These are phyloP conservation scores for Catostomus latipinnis DNA, from an alignment of 2,797 vertebrate species.

Conservation along the genomic window DNA sequence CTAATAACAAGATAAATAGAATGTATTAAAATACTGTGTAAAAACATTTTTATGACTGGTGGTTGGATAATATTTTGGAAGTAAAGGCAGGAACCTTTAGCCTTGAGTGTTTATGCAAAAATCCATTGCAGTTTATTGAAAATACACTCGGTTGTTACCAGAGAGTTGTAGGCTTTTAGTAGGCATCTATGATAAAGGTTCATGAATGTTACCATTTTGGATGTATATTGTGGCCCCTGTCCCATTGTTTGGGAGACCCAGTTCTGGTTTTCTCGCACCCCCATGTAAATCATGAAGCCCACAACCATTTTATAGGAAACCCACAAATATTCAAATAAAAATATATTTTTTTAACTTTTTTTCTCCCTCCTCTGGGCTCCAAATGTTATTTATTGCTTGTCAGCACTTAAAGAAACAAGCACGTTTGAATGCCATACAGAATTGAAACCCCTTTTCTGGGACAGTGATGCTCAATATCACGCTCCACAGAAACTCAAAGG, in stretches of 20 bases:
- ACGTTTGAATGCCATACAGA: conserved; percentile 84
- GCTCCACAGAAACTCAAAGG: conserved; percentile 85
- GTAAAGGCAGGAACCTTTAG: neutral
- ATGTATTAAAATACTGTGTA: conserved; percentile 8
- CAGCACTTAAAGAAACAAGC: conserved; percentile 79
- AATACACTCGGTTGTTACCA: neutral
- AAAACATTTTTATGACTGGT: neutral
- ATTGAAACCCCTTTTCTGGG: conserved; percentile 82
- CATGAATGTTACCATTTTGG: neutral
- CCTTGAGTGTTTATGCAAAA: conserved; percentile 9
- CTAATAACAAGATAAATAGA: conserved; percentile 3
- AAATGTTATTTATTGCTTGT: conserved; percentile 86
- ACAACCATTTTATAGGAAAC: neutral
- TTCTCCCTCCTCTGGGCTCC: conserved; percentile 71
- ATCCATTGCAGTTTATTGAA: conserved; percentile 9
- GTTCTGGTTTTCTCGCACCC: neutral
- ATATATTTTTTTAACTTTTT: conserved; percentile 36
- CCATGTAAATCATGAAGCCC: neutral
- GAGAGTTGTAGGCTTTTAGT: neutral
- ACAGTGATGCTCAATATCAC: conserved; percentile 81
- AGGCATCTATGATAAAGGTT: conserved; percentile 21
- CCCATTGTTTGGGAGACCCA: neutral
- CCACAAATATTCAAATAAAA: neutral
- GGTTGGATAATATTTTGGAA: conserved; percentile 1
- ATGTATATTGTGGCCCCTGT: neutral